Percentiles rank a stretch among this genome's conserved stretches.
Conservation (phyloP, 2,797 vertebrate genomes). For the Sebastes oblongus region DNA sequence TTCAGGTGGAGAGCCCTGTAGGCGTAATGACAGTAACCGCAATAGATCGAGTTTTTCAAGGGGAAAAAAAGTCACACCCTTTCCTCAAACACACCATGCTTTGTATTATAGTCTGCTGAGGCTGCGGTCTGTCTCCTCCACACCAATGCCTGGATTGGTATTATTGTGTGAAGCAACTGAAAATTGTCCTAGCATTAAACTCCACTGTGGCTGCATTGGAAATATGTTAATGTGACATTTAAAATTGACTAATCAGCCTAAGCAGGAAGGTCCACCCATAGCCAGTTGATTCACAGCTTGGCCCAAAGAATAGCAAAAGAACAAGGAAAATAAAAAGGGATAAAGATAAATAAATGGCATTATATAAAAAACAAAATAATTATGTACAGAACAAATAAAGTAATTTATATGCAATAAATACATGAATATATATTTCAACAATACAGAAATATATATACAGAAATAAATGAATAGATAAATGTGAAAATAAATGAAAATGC, state of each 20-base stretch:
- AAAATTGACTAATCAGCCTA: no score
- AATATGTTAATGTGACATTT: not conserved
- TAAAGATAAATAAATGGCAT: no score
- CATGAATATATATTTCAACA: no score
- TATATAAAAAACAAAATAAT: no score
- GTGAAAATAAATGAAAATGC: no score
- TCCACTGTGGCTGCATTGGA: not conserved
- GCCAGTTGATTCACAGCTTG: no score
- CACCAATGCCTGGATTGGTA: not conserved
- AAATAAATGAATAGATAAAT: no score
- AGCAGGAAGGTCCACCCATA: fast-evolving
- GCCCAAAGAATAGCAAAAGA: no score
- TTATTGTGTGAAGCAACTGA: not conserved
- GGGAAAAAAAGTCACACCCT: not conserved
- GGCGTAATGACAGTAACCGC: not conserved
- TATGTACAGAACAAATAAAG: no score
- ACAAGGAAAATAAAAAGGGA: no score
- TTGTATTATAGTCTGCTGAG: not conserved
- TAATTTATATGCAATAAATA: no score
- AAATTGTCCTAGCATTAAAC: not conserved
- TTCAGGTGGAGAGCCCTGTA: not conserved
- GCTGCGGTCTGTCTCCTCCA: not conserved
- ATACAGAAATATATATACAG: no score
- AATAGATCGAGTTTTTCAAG: not conserved
- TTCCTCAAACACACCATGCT: not conserved